Evolutionary conservation across 2,888 invertebrate species (phyloP).

Genomic region (Dugesia japonica): DNA sequence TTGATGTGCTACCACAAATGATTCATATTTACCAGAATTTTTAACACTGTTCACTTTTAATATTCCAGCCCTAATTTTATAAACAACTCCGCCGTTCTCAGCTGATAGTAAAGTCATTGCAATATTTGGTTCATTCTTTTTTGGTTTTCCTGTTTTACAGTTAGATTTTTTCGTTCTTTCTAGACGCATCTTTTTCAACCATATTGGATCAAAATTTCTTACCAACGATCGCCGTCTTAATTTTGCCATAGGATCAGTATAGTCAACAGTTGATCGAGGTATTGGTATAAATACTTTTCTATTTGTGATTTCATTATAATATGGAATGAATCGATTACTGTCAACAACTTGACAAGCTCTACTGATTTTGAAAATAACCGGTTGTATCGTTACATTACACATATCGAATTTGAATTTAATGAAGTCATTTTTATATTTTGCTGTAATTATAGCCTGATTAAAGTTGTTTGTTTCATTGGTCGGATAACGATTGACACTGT

Average conservation of each 20-base stretch:
- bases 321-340: neutral
- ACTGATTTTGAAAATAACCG: slow-evolving; percentile 13
- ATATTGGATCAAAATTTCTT: neutral
- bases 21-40: neutral
- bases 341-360: neutral
- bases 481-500: neutral
- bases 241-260: neutral
- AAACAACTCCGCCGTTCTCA: neutral
- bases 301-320: neutral
- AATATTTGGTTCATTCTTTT: neutral
- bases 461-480: neutral
- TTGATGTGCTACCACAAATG: neutral
- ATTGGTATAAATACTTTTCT: neutral
- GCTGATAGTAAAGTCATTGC: neutral
- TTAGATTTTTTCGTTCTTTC: neutral
- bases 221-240: neutral
- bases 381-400: neutral
- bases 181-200: neutral
- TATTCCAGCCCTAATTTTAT: neutral
- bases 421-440: neutral
- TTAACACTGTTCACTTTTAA: neutral
- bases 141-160: neutral
- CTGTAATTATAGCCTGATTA: neutral
- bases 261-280: neutral
- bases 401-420: neutral